These are phyloP conservation scores for Morone saxatilis DNA, from an alignment of 2,113 vertebrate genomes.

Conservation along the genomic window DNA sequence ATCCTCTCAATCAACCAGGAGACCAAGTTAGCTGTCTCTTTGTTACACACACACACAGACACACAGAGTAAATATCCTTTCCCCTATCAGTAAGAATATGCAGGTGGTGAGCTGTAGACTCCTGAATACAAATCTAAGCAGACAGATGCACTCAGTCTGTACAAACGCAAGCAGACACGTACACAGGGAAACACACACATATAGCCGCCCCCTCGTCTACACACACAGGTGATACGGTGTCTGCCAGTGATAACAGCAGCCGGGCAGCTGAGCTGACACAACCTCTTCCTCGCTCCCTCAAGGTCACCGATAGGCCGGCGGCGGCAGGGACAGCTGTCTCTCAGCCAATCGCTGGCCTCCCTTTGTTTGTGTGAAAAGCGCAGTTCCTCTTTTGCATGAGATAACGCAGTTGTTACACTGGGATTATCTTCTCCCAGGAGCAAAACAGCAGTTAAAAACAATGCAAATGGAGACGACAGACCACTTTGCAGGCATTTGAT, in stretches of 20 bases:
- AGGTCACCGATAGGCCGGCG: constrained; percentile 53
- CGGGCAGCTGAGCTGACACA: constrained; percentile 49
- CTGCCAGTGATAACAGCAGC: constrained; percentile 61
- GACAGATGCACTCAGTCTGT: constrained; percentile 14
- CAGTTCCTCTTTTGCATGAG: constrained; percentile 64
- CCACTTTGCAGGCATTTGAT: constrained; percentile 25
- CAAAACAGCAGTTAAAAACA: constrained; percentile 52
- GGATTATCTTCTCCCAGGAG: constrained; percentile 50
- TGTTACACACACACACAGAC: neutral
- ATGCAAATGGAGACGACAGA: constrained; percentile 35
- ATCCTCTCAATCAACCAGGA: constrained; percentile 14
- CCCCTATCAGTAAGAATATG: constrained; percentile 27
- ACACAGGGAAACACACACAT: neutral
- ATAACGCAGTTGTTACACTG: constrained; percentile 46
- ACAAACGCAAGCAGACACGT: neutral
- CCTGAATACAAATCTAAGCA: constrained; percentile 24
- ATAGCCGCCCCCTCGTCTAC: neutral
- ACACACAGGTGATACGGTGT: constrained; percentile 60
- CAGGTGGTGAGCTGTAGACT: constrained; percentile 40
- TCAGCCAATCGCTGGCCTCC: constrained; percentile 44
- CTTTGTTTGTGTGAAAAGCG: constrained; percentile 42
- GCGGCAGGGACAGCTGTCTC: constrained; percentile 42
- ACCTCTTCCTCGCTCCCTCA: constrained; percentile 28
- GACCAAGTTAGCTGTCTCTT: neutral
- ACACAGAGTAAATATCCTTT: neutral